These are phyloP conservation scores for Seira sanloemensis DNA, from an alignment of 2,888 invertebrate genomes.

Conservation along the genomic window DNA sequence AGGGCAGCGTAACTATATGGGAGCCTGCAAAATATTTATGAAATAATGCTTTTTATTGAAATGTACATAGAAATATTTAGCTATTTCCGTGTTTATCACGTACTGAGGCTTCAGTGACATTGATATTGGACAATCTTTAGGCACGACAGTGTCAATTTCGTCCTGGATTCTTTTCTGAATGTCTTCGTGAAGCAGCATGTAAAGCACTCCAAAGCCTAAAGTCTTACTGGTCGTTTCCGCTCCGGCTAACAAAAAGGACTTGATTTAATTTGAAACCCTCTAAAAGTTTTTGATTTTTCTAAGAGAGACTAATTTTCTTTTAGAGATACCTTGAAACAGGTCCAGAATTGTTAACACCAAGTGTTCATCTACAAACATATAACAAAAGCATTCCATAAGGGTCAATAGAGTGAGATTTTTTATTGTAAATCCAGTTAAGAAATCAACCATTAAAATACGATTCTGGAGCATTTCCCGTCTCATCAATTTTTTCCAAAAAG, in stretches of 20 bases:
- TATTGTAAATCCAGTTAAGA: too few species aligned
- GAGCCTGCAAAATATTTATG: conserved; percentile 24
- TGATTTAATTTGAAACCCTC: too few species aligned
- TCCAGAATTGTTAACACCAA: conserved; percentile 26
- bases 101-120: background rate
- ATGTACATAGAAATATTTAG: too few species aligned
- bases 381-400: background rate
- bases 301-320: too few species aligned
- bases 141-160: conserved; percentile 31
- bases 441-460: conserved; percentile 30
- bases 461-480: background rate
- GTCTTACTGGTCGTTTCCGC: conserved; percentile 41
- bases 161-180: conserved; percentile 36
- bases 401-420: background rate
- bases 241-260: conserved; percentile 9
- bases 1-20: conserved; percentile 45
- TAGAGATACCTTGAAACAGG: conserved; percentile 28
- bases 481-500: conserved; percentile 44
- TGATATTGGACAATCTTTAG: background rate
- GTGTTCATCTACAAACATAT: conserved; percentile 26
- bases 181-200: conserved; percentile 37
- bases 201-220: conserved; percentile 30
- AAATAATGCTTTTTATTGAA: background rate
- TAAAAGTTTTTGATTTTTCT: too few species aligned
- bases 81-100: too few species aligned